phyloP scores from a whole-genome alignment of 1,140 invertebrate species.

The Homarus americanus region DNA sequence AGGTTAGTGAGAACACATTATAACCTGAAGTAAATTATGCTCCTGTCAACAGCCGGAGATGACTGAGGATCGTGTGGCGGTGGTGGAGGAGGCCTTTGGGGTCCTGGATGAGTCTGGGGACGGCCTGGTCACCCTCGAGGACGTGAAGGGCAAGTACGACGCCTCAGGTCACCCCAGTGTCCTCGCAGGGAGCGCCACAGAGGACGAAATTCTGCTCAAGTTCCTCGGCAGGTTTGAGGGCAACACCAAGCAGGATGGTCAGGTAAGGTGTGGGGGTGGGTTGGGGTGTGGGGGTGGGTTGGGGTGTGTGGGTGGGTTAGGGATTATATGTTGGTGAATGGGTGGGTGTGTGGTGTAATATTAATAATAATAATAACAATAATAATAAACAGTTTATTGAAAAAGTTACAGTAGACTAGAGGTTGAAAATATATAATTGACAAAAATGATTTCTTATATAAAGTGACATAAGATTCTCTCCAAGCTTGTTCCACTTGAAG shows the following conservation, averaged over 20 bases:
- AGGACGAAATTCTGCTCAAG: constrained; percentile 90
- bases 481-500: too few species aligned
- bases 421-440: too few species aligned
- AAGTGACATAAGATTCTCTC: too few species aligned
- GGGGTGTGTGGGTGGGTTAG: too few species aligned
- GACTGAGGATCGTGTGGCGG: constrained; percentile 84
- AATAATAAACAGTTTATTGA: too few species aligned
- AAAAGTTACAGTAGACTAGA: too few species aligned
- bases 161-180: constrained; percentile 79
- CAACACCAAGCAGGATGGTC: constrained; percentile 86
- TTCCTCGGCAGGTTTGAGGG: constrained; percentile 94
- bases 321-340: too few species aligned
- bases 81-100: constrained; percentile 90
- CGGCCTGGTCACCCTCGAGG: constrained; percentile 90
- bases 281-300: too few species aligned
- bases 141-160: constrained; percentile 89
- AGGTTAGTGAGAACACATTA: too few species aligned
- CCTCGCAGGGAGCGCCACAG: constrained; percentile 88
- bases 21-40: constrained; percentile 81
- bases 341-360: too few species aligned
- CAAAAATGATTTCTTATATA: too few species aligned
- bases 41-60: constrained; percentile 87
- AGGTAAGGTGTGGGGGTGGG: constrained; percentile 82
- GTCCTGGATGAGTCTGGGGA: constrained; percentile 94
- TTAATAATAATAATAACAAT: too few species aligned